phyloP scores from a whole-genome alignment of 2,888 invertebrate genomes.

The Meiosimyza decipiens region DNA sequence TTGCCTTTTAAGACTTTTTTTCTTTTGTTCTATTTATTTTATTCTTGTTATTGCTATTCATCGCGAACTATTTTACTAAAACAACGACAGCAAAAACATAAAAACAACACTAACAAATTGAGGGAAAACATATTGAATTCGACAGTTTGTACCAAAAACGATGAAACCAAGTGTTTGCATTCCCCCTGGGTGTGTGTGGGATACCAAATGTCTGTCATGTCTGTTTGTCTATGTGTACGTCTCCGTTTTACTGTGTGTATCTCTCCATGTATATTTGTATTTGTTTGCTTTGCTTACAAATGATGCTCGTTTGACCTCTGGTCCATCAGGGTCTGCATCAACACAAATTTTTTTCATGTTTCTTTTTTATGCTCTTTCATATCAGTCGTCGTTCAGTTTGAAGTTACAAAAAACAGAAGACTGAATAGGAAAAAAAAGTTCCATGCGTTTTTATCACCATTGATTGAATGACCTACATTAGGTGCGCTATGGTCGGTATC shows the following conservation, averaged over 20 bases:
- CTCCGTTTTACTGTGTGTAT: conserved; percentile 14
- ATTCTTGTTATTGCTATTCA: neutral
- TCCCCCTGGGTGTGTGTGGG: conserved; percentile 25
- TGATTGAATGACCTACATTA: too few species aligned
- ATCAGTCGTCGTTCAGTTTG: too few species aligned
- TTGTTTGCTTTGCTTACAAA: conserved; percentile 38
- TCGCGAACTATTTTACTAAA: neutral
- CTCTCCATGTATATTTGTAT: conserved; percentile 15
- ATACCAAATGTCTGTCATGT: too few species aligned
- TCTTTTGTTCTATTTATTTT: neutral
- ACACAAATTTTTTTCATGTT: neutral
- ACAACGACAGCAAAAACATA: neutral
- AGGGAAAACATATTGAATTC: conserved; percentile 60
- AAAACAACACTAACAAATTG: conserved; percentile 51
- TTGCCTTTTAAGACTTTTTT: conserved; percentile 54
- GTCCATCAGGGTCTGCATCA: conserved; percentile 18
- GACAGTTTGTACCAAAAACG: conserved; percentile 34
- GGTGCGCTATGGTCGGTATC: too few species aligned
- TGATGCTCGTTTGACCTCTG: conserved; percentile 41
- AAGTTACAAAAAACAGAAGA: too few species aligned
- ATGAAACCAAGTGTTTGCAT: conserved; percentile 40
- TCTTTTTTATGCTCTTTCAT: too few species aligned
- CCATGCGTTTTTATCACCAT: too few species aligned
- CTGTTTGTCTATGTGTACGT: too few species aligned
- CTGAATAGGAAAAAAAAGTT: too few species aligned